Evolutionary conservation across 2,113 vertebrate species (phyloP).

Genomic region (Tetrax tetrax): DNA sequence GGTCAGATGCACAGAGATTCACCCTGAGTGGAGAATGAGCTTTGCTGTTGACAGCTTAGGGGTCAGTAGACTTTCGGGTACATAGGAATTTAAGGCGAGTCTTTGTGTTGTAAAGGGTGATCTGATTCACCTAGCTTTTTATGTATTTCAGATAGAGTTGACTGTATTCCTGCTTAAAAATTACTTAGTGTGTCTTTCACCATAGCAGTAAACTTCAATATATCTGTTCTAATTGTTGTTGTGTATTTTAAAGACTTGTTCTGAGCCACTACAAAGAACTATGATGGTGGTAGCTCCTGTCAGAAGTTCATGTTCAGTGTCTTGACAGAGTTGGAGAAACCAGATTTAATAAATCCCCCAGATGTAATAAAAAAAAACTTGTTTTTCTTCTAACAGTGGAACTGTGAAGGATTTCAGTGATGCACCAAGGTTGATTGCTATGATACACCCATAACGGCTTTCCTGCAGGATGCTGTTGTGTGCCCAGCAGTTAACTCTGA

Average conservation of each 20-base stretch:
- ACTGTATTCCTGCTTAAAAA: neutral
- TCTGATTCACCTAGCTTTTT: neutral
- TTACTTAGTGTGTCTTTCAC: neutral
- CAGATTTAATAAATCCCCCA: neutral
- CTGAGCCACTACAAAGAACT: neutral
- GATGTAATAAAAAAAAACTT: neutral
- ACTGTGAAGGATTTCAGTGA: neutral
- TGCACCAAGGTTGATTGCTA: neutral
- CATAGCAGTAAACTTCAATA: neutral
- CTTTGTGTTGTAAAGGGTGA: neutral
- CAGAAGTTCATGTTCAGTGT: neutral
- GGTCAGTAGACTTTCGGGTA: neutral
- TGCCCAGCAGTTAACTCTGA: neutral
- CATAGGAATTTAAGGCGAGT: neutral
- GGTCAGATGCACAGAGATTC: neutral
- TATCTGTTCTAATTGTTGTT: neutral
- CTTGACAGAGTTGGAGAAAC: neutral
- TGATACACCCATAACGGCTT: accelerated
- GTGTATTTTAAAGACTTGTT: accelerated
- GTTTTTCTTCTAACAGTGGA: neutral
- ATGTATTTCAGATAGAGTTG: neutral
- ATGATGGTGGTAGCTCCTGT: neutral
- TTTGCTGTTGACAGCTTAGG: neutral
- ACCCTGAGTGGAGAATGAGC: neutral
- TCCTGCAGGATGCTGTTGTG: neutral